These are phyloP conservation scores for Brachionus koreanus DNA, from an alignment of 1,140 invertebrate genomes.

Conservation along the genomic window DNA sequence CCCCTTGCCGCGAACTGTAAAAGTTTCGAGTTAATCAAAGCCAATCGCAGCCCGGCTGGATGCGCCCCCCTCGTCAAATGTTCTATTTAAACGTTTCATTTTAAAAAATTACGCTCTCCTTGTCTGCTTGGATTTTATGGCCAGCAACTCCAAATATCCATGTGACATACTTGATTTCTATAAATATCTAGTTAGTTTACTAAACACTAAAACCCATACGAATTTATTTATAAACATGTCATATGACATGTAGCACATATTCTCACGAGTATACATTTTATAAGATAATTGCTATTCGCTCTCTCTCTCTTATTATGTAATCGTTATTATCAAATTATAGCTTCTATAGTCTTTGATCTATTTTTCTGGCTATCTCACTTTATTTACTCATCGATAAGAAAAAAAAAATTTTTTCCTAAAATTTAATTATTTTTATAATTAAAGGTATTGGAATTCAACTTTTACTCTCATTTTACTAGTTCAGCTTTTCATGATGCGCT, in stretches of 20 bases:
- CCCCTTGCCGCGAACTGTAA: neutral
- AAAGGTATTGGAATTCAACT: no score
- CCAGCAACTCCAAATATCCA: neutral
- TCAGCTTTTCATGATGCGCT: no score
- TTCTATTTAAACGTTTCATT: neutral
- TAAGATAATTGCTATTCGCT: neutral
- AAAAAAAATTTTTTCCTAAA: no score
- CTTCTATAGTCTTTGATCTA: no score
- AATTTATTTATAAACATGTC: neutral
- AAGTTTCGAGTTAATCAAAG: neutral
- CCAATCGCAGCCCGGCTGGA: neutral
- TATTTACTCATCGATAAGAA: no score
- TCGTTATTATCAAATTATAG: no score
- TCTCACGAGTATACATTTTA: neutral
- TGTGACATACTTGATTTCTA: neutral
- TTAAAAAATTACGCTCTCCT: neutral
- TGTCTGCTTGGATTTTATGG: neutral
- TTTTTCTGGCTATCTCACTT: no score
- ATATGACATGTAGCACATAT: neutral
- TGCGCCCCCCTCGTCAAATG: neutral
- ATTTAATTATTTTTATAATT: no score
- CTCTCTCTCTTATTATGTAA: no score
- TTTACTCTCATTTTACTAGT: no score
- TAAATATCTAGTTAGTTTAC: neutral
- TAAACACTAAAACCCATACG: no score